phyloP scores from a whole-genome alignment of 2,797 vertebrate genomes.

The Anabacerthia variegaticeps region DNA sequence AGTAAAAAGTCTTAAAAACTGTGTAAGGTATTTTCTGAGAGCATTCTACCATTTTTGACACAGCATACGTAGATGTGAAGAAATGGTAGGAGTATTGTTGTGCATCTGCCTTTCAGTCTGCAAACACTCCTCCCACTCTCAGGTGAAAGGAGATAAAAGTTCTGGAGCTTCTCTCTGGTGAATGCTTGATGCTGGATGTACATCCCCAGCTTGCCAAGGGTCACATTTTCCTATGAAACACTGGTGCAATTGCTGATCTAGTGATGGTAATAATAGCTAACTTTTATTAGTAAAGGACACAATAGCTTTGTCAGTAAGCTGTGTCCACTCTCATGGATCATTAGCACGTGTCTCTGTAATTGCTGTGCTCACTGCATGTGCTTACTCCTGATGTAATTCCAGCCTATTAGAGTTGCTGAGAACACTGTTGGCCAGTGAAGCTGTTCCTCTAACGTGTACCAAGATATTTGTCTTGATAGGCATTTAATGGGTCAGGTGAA shows the following conservation, averaged over 20 bases:
- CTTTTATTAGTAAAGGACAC: not conserved
- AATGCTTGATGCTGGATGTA: not conserved
- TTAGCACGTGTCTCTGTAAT: not conserved
- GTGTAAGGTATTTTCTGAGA: not conserved
- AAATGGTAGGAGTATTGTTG: not conserved
- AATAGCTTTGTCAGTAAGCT: not conserved
- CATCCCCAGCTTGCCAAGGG: not conserved
- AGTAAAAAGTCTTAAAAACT: not conserved
- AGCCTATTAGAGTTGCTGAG: not conserved
- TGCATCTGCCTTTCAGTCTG: not conserved
- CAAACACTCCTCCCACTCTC: rapidly evolving
- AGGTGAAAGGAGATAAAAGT: not conserved
- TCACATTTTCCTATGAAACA: not conserved
- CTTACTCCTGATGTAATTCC: not conserved
- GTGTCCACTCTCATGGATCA: not conserved
- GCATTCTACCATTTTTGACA: not conserved
- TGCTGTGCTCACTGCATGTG: not conserved
- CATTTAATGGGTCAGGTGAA: not conserved
- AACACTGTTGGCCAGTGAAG: not conserved
- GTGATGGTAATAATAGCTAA: not conserved
- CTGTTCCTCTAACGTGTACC: not conserved
- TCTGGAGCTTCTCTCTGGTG: not conserved
- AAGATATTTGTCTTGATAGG: not conserved
- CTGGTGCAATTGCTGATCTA: not conserved
- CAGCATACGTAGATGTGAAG: not conserved